phyloP scores from a whole-genome alignment of 2,113 vertebrate species.

The Corythaixoides concolor region DNA sequence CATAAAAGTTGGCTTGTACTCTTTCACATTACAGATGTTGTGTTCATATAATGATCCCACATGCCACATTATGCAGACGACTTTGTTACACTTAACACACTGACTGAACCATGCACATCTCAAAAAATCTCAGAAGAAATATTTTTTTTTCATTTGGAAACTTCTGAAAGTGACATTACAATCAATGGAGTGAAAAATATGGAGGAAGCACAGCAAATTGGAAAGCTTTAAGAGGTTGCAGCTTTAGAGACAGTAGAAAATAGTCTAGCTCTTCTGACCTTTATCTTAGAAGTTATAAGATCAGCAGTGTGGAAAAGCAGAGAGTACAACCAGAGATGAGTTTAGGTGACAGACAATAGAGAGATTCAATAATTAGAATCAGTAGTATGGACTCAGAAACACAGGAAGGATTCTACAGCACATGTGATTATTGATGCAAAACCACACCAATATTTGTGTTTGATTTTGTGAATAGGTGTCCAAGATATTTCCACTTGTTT shows the following conservation, averaged over 20 bases:
- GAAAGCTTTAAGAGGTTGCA: not conserved
- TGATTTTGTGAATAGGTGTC: not conserved
- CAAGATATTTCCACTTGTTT: not conserved
- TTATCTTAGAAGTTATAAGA: not conserved
- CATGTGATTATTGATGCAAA: not conserved
- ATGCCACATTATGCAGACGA: not conserved
- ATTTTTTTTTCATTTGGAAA: not conserved
- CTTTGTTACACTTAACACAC: not conserved
- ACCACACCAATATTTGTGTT: not conserved
- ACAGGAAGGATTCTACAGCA: not conserved
- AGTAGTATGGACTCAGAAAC: not conserved
- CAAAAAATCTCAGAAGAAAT: slow-evolving; percentile 2
- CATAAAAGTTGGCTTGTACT: not conserved
- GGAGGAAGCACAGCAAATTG: not conserved
- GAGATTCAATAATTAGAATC: not conserved
- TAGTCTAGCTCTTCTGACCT: not conserved
- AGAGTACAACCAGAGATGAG: not conserved
- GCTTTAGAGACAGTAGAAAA: not conserved
- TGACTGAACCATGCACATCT: not conserved
- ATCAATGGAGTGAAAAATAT: slow-evolving; percentile 29
- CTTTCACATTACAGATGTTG: not conserved
- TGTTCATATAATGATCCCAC: not conserved
- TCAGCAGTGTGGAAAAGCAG: not conserved
- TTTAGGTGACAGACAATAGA: not conserved
- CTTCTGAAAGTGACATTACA: slow-evolving; percentile 17